Percentiles rank a stretch among this genome's conserved stretches.
These are phyloP conservation scores for Callaeas wilsoni DNA, from an alignment of 2,113 vertebrate species.

Conservation along the genomic window DNA sequence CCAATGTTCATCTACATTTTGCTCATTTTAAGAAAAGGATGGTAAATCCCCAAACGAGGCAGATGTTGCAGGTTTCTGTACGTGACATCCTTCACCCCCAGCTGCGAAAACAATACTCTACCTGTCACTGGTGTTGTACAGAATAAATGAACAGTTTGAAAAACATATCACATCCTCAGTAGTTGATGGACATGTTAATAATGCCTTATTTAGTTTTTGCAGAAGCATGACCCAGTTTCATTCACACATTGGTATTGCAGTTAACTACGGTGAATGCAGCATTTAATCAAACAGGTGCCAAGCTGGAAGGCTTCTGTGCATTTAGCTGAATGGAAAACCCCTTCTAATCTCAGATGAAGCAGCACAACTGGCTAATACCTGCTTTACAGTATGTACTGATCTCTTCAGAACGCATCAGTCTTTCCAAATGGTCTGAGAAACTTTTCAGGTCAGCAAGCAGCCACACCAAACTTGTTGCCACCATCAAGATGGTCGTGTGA, in stretches of 20 bases:
- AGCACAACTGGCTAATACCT: neutral
- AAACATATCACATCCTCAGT: slow-evolving; percentile 46
- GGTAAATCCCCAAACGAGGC: neutral
- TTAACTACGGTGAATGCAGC: slow-evolving; percentile 1
- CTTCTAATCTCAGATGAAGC: neutral
- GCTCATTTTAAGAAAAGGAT: slow-evolving; percentile 7
- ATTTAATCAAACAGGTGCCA: neutral
- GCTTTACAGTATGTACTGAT: neutral
- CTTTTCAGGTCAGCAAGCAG: neutral
- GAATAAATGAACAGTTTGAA: slow-evolving; percentile 70
- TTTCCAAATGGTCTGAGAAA: neutral
- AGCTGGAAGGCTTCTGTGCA: neutral
- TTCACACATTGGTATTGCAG: slow-evolving; percentile 9
- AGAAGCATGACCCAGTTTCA: slow-evolving; percentile 53
- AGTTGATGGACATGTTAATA: slow-evolving; percentile 64
- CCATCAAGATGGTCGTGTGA: neutral
- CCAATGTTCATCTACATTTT: neutral
- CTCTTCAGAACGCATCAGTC: neutral
- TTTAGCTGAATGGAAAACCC: neutral
- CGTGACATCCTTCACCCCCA: neutral
- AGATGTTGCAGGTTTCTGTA: neutral
- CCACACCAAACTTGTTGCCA: rapidly evolving
- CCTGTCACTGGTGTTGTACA: slow-evolving; percentile 31
- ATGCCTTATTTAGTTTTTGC: slow-evolving; percentile 48
- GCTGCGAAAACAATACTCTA: neutral